Conservation (phyloP, 2,888 invertebrate species). For the Parnassius smintheus region DNA sequence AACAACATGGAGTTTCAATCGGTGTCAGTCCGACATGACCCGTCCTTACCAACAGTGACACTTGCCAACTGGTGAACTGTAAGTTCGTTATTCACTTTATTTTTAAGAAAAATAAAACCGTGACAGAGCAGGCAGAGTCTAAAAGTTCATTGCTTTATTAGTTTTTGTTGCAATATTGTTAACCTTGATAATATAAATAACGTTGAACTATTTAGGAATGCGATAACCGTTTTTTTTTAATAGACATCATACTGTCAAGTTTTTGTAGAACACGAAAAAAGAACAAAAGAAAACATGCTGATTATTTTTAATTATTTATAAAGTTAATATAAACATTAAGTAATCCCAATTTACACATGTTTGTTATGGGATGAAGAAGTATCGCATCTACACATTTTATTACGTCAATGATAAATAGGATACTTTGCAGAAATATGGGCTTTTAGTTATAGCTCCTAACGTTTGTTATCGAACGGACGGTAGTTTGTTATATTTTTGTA, state of each 20-base stretch:
- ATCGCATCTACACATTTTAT: constrained; percentile 9
- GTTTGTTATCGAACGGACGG: background rate
- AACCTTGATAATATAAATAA: background rate
- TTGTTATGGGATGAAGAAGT: constrained; percentile 7
- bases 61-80: no score
- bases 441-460: background rate
- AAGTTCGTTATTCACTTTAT: no score
- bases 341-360: constrained; percentile 18
- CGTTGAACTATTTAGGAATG: background rate
- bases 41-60: no score
- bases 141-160: no score
- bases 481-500: constrained; percentile 6
- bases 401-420: constrained; percentile 13
- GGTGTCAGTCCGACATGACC: no score
- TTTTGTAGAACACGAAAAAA: background rate
- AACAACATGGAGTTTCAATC: no score
- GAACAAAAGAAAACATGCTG: background rate
- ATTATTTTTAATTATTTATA: constrained; percentile 10
- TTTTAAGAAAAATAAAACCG: no score
- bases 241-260: constrained; percentile 1
- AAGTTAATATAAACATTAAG: constrained; percentile 1
- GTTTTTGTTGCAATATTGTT: background rate
- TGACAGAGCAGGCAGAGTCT: background rate
- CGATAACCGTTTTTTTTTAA: no score
- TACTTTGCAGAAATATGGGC: constrained; percentile 1